A percentile compares a stretch with the other conserved stretches of the same genome.
Conservation (phyloP, 2,113 vertebrate genomes). For the Regulus satrapa region DNA sequence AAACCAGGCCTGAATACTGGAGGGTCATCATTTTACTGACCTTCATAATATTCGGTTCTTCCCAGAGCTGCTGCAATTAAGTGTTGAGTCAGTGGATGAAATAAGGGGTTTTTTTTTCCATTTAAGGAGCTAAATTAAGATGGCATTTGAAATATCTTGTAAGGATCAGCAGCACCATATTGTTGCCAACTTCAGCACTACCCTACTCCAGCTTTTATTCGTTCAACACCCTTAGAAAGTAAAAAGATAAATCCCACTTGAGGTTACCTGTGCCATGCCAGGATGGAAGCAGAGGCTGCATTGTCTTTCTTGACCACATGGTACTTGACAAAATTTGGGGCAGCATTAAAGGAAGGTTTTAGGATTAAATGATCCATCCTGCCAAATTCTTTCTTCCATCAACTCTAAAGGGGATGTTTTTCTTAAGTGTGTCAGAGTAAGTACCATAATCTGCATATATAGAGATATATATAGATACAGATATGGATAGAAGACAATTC, state of each 20-base stretch:
- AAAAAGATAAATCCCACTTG: constrained; percentile 14
- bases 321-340: not conserved
- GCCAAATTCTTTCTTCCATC: not conserved
- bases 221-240: not conserved
- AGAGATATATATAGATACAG: fast-evolving
- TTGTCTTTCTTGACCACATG: not conserved
- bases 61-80: not conserved
- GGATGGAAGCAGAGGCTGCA: not conserved
- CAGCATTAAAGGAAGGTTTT: not conserved
- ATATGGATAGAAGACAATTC: not conserved
- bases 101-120: not conserved
- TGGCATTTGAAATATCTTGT: not conserved
- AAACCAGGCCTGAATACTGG: not conserved
- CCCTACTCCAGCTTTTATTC: not conserved
- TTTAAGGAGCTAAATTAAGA: not conserved
- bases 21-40: not conserved
- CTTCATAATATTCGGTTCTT: not conserved
- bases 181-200: not conserved
- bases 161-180: not conserved
- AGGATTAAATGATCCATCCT: not conserved
- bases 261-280: not conserved
- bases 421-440: not conserved
- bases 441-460: not conserved
- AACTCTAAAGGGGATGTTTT: not conserved
- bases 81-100: not conserved